Evolutionary conservation across 2,113 vertebrate species (phyloP).

Genomic region (Seriola aureovittata): DNA sequence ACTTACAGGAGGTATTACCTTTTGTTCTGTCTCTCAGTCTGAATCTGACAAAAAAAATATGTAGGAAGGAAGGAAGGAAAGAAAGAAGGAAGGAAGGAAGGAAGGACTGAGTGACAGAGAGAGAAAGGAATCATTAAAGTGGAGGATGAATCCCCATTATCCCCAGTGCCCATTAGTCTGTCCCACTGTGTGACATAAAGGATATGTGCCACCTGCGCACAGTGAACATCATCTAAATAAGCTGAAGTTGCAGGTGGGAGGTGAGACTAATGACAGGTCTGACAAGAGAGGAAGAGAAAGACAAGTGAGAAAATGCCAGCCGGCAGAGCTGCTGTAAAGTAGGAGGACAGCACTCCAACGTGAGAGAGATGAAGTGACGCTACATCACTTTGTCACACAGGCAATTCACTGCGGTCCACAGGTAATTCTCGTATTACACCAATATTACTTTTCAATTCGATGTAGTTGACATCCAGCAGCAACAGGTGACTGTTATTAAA

Average conservation of each 20-base stretch:
- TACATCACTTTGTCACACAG: neutral
- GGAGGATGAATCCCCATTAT: neutral
- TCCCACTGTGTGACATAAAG: neutral
- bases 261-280: neutral
- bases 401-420: neutral
- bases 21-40: constrained; percentile 50
- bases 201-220: neutral
- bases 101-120: neutral
- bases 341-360: neutral
- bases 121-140: neutral
- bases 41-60: constrained; percentile 39
- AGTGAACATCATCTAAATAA: neutral
- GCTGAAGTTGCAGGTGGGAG: neutral
- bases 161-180: constrained; percentile 6
- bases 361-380: neutral
- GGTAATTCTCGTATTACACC: no score
- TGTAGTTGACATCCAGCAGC: neutral
- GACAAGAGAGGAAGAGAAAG: neutral
- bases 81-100: neutral
- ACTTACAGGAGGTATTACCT: constrained; percentile 37
- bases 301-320: neutral
- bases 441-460: neutral
- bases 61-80: neutral
- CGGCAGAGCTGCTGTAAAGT: neutral
- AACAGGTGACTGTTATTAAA: no score